Percentiles rank a stretch among this genome's conserved stretches.
Evolutionary conservation across 2,113 vertebrate genomes (phyloP).

Genomic region (Leiothrix lutea): DNA sequence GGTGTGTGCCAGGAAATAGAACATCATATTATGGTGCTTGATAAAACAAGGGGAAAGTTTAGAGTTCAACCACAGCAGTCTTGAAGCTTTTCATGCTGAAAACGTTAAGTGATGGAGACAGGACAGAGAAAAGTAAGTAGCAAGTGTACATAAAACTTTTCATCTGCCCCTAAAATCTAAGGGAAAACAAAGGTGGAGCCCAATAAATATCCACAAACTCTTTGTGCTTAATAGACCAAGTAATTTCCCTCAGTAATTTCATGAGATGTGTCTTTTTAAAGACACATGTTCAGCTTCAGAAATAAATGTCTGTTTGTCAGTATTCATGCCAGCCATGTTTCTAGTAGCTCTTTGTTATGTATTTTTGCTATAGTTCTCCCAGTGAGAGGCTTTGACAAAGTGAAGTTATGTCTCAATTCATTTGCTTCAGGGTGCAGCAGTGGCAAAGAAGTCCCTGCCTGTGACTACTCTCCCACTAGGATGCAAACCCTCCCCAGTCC

Average conservation of each 20-base stretch:
- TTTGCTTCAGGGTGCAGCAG: background rate
- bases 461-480: background rate
- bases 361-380: background rate
- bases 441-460: background rate
- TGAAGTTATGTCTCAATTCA: background rate
- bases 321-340: background rate
- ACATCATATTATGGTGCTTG: background rate
- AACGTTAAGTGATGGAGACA: background rate
- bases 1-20: background rate
- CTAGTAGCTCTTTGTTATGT: background rate
- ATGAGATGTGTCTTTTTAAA: background rate
- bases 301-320: background rate
- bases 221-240: background rate
- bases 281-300: background rate
- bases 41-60: background rate
- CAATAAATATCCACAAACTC: background rate
- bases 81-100: background rate
- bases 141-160: background rate
- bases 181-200: background rate
- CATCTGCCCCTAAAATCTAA: background rate
- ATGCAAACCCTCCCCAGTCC: background rate
- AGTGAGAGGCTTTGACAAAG: background rate
- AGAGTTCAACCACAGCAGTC: background rate
- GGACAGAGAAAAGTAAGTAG: background rate
- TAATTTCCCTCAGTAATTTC: background rate